phyloP scores from a whole-genome alignment of 2,113 vertebrate species.

The Eurystomus gularis region DNA sequence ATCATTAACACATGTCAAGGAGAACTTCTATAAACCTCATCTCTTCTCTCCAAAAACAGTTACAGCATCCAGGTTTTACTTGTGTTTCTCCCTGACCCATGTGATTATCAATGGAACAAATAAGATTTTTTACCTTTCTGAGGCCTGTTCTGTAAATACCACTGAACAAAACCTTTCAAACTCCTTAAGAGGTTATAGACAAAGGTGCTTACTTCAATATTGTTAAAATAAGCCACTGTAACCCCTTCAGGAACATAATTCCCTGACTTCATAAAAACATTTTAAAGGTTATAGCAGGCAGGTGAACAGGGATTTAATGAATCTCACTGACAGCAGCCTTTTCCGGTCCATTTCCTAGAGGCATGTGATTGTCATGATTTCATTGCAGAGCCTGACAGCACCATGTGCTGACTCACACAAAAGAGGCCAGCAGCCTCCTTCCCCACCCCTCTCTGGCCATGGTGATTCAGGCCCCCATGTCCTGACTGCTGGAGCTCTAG shows the following conservation, averaged over 20 bases:
- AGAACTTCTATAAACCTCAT: neutral
- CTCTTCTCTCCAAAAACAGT: neutral
- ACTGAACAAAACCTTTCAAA: neutral
- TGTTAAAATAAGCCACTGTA: neutral
- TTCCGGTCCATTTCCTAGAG: neutral
- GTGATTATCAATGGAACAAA: neutral
- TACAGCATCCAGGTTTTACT: neutral
- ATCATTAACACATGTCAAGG: neutral
- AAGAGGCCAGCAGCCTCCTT: neutral
- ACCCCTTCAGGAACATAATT: neutral
- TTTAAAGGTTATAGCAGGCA: neutral
- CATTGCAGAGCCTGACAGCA: neutral
- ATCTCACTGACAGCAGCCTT: neutral
- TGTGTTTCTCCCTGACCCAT: neutral
- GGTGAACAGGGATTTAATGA: neutral
- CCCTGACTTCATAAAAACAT: neutral
- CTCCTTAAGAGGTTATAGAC: neutral
- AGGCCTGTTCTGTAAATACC: neutral
- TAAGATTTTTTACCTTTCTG: neutral
- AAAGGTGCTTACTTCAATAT: neutral
- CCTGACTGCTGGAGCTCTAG: neutral
- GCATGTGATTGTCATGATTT: constrained; percentile 2
- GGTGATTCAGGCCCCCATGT: neutral
- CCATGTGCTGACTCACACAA: neutral
- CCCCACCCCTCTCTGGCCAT: neutral